Evolutionary conservation across 1,140 invertebrate genomes (phyloP).

Genomic region (Plutomurus gul): DNA sequence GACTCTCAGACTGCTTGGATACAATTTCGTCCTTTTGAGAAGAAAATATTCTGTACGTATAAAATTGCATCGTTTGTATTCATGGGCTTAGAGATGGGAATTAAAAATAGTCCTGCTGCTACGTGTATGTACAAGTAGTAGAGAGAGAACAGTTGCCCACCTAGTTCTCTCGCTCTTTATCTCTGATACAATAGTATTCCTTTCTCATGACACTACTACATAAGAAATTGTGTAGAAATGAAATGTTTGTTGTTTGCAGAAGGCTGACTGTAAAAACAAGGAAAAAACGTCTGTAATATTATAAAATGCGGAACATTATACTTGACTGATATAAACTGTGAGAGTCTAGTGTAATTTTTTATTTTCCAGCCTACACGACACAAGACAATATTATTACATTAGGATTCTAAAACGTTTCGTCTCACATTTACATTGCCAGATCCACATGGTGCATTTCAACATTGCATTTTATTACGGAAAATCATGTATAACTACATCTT

Average conservation of each 20-base stretch:
- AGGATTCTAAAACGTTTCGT: neutral
- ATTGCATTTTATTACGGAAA: neutral
- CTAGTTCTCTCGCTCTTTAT: too few species aligned
- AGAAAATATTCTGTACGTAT: too few species aligned
- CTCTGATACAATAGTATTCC: too few species aligned
- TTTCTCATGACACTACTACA: too few species aligned
- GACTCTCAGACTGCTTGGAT: too few species aligned
- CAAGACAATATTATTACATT: constrained; percentile 6
- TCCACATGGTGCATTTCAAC: constrained; percentile 13
- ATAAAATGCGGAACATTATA: neutral
- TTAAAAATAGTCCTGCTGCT: neutral
- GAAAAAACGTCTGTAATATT: constrained; percentile 13
- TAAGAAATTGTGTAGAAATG: too few species aligned
- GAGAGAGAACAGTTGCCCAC: too few species aligned
- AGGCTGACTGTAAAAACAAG: neutral
- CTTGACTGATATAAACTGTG: neutral
- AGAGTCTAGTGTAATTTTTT: neutral
- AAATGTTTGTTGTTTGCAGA: too few species aligned
- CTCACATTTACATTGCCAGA: neutral
- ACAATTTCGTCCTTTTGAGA: too few species aligned
- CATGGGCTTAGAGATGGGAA: neutral
- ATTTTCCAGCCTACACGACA: neutral
- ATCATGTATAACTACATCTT: neutral
- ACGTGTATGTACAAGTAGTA: neutral
- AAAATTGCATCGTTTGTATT: neutral